A percentile compares a stretch with the other conserved stretches of the same genome.
Conservation (phyloP, 2,888 invertebrate species). For the Tetramorium bicarinatum region DNA sequence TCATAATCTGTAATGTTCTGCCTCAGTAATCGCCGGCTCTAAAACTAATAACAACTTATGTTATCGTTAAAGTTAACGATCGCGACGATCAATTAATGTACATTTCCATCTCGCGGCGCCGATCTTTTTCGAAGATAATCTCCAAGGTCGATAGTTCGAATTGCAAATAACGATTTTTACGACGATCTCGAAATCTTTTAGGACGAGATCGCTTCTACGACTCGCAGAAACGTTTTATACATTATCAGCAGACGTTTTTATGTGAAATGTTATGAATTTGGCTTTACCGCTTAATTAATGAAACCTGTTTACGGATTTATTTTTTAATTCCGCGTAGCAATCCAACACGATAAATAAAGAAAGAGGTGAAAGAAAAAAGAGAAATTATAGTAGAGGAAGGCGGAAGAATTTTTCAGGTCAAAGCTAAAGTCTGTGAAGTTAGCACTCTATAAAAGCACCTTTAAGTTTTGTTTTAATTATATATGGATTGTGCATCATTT, state of each 20-base stretch:
- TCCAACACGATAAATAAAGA: slow-evolving; percentile 24
- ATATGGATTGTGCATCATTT: no score
- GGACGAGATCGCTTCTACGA: neutral
- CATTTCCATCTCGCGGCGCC: neutral
- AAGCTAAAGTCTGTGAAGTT: slow-evolving; percentile 62
- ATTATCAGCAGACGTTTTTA: neutral
- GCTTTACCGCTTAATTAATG: neutral
- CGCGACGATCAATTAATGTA: slow-evolving; percentile 23
- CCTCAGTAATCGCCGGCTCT: slow-evolving; percentile 5
- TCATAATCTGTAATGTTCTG: slow-evolving; percentile 3
- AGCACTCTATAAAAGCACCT: no score
- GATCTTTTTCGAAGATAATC: slow-evolving; percentile 18
- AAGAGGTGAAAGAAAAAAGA: neutral
- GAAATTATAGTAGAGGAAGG: neutral
- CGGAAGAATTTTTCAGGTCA: neutral
- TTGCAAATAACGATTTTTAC: slow-evolving; percentile 13
- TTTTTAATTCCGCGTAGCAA: slow-evolving; percentile 14
- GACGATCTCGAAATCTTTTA: neutral
- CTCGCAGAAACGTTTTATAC: slow-evolving; percentile 18
- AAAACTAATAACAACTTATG: slow-evolving; percentile 39
- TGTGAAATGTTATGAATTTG: slow-evolving; percentile 13
- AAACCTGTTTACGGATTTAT: slow-evolving; percentile 13
- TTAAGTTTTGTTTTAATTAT: no score
- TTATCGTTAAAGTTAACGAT: slow-evolving; percentile 37
- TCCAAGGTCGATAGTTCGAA: neutral